phyloP scores from a whole-genome alignment of 2,797 vertebrate genomes.

The Amazonetta brasiliensis region DNA sequence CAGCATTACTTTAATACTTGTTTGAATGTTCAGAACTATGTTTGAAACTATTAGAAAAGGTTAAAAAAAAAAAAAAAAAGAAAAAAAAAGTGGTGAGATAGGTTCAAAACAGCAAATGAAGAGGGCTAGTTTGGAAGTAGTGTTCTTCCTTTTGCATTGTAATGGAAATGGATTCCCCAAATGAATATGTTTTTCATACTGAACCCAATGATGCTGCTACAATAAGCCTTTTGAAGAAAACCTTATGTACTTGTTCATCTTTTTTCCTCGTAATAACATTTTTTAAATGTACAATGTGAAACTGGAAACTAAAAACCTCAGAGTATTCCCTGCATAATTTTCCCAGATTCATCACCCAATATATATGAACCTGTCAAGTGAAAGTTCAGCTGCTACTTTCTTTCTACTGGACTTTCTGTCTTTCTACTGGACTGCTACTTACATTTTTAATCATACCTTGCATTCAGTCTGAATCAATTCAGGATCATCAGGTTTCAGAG shows the following conservation, averaged over 20 bases:
- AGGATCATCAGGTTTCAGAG: slow-evolving; percentile 13
- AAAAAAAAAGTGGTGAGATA: background rate
- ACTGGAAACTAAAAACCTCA: background rate
- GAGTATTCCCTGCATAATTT: background rate
- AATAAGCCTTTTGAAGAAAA: background rate
- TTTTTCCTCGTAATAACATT: background rate
- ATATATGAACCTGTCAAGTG: background rate
- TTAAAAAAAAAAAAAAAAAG: background rate
- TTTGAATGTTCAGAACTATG: background rate
- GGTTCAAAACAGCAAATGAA: background rate
- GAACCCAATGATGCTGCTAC: background rate
- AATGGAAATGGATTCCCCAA: background rate
- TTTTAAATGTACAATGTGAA: background rate
- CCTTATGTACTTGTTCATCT: background rate
- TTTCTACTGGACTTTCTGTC: background rate
- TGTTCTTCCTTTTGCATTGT: background rate
- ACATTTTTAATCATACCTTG: slow-evolving; percentile 21
- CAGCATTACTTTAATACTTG: background rate
- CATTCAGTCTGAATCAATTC: slow-evolving; percentile 44
- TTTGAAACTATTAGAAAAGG: background rate
- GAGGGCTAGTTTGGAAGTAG: background rate
- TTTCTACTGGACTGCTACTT: background rate
- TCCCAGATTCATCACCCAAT: background rate
- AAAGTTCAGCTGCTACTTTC: background rate
- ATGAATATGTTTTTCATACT: background rate